Conservation (phyloP, 30 jellyfish, hydroid and myxozoan genomes). For the Hydractinia echinata region DNA sequence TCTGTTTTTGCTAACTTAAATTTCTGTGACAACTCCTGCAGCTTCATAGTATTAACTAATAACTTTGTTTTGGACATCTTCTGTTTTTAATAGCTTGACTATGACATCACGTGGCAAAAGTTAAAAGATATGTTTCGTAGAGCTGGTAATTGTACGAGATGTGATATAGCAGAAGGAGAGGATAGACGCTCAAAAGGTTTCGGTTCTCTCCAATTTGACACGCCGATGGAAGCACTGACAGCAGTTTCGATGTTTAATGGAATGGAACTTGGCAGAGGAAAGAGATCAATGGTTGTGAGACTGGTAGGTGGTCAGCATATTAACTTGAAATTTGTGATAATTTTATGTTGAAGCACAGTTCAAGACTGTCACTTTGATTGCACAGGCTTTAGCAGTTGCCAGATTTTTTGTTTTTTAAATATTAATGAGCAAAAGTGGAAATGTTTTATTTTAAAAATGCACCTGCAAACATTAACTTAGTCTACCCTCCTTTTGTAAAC, state of each 20-base stretch:
- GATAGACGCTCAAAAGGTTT: conserved; percentile 79
- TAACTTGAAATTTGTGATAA: too few relatives aligned
- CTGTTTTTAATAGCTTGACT: conserved; percentile 67
- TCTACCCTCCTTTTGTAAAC: too few relatives aligned
- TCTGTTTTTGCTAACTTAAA: too few relatives aligned
- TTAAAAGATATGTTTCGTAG: conserved; percentile 74
- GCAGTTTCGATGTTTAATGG: conserved; percentile 92
- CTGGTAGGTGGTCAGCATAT: conserved; percentile 55
- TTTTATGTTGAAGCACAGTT: too few relatives aligned
- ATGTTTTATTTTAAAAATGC: too few relatives aligned
- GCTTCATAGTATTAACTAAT: too few relatives aligned
- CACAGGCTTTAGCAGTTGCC: too few relatives aligned
- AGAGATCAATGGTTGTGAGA: conserved; percentile 64
- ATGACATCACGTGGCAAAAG: conserved; percentile 79
- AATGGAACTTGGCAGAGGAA: conserved; percentile 43
- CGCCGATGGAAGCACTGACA: conserved; percentile 89
- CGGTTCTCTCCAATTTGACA: conserved; percentile 81
- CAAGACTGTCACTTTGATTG: too few relatives aligned
- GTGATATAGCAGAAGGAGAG: conserved; percentile 73
- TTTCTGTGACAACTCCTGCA: too few relatives aligned
- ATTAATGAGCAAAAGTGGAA: too few relatives aligned
- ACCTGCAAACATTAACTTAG: too few relatives aligned
- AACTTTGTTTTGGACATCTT: background rate
- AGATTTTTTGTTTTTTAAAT: too few relatives aligned
- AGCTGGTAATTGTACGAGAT: conserved; percentile 89